Base-by-base conservation (phyloP, 1,140 invertebrate species). In the Schlechtendalia chinensis region DNA sequence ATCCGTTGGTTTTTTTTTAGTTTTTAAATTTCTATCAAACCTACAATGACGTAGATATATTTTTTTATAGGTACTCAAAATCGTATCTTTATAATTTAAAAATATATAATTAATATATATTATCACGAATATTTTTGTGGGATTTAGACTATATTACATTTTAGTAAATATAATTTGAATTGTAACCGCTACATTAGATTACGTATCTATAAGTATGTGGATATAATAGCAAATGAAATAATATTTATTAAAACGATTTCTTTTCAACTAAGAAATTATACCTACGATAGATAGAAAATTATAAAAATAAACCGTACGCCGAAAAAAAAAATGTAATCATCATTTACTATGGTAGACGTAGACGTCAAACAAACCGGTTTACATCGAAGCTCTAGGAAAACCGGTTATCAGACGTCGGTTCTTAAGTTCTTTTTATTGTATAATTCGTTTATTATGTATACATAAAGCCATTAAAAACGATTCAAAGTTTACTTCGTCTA, bases 281-380 rank as follows among this genome's bases (percentile, higher is more conserved):
- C 19, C 32, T 54, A 54, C 16, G 53, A 54, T 59, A 17, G 29
- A 61, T 63, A n/a, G 8, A 45, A 65, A 45, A 39, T n/a, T 65
- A 39, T 22, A 16, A 12, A 14, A 69, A 50, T 50, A 14, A 6
- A 69, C 8, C 12, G 45, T 50, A 19, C 1, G 19, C 17, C 17
- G 47, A 47, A 67, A 47, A 24, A 67, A 14, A 69, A 69, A 27
- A 69, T 69, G 16, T 69, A 19, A 69, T 50, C n/a, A 47, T 69
- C 16, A 69, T 50, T 69, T 69, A 69, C 45, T 50, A 50, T 4
- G 8, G 14, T 69, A 69, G 12, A 27, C 11, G 56, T 59, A 58
- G 56, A 59, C n/a, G 65, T 69, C 8, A 50, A 39, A 11, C 32
- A 29, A 69, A 69, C 65, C 39, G 65, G 67, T 69, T 69, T 50